These are phyloP conservation scores for Charaxes varanes DNA, from an alignment of 1,140 invertebrate species.

Conservation along the genomic window DNA sequence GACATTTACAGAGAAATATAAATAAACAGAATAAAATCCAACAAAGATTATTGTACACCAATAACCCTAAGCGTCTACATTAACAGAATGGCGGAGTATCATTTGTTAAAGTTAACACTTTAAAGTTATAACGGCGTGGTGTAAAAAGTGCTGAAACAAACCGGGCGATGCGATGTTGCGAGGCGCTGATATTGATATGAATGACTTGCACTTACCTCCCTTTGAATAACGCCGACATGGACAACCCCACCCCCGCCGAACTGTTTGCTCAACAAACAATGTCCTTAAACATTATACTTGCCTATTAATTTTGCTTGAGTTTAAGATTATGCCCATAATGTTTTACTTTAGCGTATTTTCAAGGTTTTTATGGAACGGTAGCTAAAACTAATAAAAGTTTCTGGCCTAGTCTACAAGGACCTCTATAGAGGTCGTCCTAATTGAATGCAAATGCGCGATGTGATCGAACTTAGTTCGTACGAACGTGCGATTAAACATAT, in stretches of 20 bases:
- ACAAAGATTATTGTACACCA: too few species aligned
- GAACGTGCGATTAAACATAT: too few species aligned
- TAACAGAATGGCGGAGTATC: not conserved
- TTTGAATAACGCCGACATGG: slow-evolving; percentile 44
- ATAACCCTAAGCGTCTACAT: not conserved
- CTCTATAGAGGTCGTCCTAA: too few species aligned
- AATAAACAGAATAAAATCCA: too few species aligned
- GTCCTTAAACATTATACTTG: slow-evolving; percentile 51
- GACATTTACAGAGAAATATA: too few species aligned
- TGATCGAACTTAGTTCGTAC: too few species aligned
- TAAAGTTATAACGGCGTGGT: slow-evolving; percentile 32
- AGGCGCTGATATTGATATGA: slow-evolving; percentile 64
- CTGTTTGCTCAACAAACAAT: slow-evolving; percentile 57
- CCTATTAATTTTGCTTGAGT: slow-evolving; percentile 32
- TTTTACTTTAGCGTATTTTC: too few species aligned
- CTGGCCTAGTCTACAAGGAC: too few species aligned
- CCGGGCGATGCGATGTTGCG: slow-evolving; percentile 35
- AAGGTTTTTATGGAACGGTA: too few species aligned
- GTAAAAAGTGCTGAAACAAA: slow-evolving; percentile 64
- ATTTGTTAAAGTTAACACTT: slow-evolving; percentile 22
- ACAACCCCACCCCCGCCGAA: slow-evolving; percentile 31
- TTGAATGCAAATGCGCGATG: too few species aligned
- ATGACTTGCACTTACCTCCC: slow-evolving; percentile 67
- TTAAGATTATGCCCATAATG: slow-evolving; percentile 1
- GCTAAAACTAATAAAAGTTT: too few species aligned